Percentiles rank a stretch among this genome's conserved stretches.
These are phyloP conservation scores for Stegodyphus mimosarum DNA, from an alignment of 1,140 invertebrate species.

Conservation along the genomic window DNA sequence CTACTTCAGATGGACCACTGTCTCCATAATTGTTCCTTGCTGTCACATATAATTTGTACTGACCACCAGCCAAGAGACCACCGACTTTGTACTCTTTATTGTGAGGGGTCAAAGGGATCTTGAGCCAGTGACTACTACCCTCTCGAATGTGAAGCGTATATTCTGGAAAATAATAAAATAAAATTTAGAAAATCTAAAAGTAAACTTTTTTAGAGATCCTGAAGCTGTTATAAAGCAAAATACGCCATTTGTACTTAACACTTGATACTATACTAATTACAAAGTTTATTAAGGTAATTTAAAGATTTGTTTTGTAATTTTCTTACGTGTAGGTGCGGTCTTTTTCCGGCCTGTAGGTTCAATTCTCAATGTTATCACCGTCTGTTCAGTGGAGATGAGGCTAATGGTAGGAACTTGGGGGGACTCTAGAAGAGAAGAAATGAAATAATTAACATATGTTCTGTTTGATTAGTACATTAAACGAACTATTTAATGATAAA, in stretches of 20 bases:
- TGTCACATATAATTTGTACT: conserved; percentile 56
- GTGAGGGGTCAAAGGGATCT: conserved; percentile 24
- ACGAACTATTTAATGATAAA: no score
- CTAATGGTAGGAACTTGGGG: conserved; percentile 53
- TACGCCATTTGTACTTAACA: neutral
- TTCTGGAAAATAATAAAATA: conserved; percentile 15
- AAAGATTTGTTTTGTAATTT: neutral
- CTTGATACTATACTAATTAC: no score
- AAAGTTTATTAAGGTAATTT: no score
- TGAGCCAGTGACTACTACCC: conserved; percentile 44
- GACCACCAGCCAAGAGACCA: conserved; percentile 32
- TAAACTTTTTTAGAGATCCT: neutral
- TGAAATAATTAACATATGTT: neutral
- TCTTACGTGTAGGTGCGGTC: conserved; percentile 34
- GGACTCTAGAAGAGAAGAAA: conserved; percentile 32
- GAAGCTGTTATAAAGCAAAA: neutral
- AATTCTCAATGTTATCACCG: conserved; percentile 14
- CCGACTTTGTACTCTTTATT: conserved; percentile 41
- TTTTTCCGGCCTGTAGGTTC: conserved; percentile 20
- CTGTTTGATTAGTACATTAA: no score
- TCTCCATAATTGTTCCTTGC: conserved; percentile 53
- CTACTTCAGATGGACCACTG: conserved; percentile 55
- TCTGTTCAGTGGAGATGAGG: conserved; percentile 41
- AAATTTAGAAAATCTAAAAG: neutral
- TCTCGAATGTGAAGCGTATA: conserved; percentile 50